A percentile compares a stretch with the other conserved stretches of the same genome.
These are phyloP conservation scores for Pseudococcus viburni DNA, from an alignment of 2,888 invertebrate genomes.

Conservation along the genomic window DNA sequence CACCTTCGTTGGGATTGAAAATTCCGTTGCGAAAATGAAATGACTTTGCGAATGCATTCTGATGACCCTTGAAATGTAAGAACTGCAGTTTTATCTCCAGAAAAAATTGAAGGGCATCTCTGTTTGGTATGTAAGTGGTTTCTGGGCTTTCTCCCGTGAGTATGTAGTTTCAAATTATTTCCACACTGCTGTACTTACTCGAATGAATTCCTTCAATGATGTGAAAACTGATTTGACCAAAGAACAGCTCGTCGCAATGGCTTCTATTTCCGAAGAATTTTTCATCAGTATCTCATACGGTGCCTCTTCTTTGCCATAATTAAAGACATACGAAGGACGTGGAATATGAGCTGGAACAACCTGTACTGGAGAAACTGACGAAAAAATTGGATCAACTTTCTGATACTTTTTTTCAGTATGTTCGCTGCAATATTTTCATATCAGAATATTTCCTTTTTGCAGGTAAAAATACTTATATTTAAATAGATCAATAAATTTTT, in stretches of 20 bases:
- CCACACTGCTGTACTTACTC: neutral
- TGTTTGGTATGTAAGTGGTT: too few species aligned
- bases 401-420: neutral
- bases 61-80: too few species aligned
- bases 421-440: neutral
- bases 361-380: neutral
- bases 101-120: too few species aligned
- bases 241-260: conserved; percentile 81
- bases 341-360: conserved; percentile 13
- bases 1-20: too few species aligned
- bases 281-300: conserved; percentile 78
- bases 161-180: neutral
- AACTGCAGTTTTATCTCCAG: too few species aligned
- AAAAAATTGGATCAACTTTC: neutral
- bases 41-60: too few species aligned
- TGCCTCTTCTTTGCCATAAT: conserved; percentile 70
- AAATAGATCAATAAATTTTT: too few species aligned
- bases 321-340: neutral
- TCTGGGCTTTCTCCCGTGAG: too few species aligned
- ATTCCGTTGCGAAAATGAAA: too few species aligned
- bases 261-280: conserved; percentile 76
- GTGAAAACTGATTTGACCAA: conserved; percentile 75
- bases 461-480: too few species aligned
- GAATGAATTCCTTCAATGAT: neutral
- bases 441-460: neutral